Evolutionary conservation across 1,140 invertebrate species (phyloP).

Genomic region (Nasonia longicornis): DNA sequence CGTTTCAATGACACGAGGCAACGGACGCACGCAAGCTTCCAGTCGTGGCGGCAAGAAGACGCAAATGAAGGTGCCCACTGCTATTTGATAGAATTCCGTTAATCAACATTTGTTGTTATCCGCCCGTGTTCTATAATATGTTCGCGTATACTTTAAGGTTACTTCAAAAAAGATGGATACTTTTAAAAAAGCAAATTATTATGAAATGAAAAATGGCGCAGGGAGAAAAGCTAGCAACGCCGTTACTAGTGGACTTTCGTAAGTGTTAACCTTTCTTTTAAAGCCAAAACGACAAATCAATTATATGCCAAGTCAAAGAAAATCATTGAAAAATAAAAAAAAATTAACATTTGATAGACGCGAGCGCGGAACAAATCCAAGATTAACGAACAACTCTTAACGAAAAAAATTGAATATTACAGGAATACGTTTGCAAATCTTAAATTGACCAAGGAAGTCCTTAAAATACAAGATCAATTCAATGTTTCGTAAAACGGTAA

Average conservation of each 20-base stretch:
- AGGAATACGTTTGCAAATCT: conserved; percentile 57
- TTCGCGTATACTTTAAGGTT: conserved; percentile 54
- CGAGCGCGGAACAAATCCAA: not conserved
- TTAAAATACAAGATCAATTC: conserved; percentile 56
- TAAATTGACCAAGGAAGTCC: conserved; percentile 55
- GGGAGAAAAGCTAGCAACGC: conserved; percentile 59
- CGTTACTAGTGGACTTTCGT: conserved; percentile 60
- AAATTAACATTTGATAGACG: not conserved
- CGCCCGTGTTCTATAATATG: conserved; percentile 42
- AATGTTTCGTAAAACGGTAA: conserved; percentile 59
- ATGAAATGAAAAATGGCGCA: conserved; percentile 60
- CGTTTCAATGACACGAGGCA: conserved; percentile 60
- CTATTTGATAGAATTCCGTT: conserved; percentile 43
- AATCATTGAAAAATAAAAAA: not conserved
- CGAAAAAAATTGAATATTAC: conserved; percentile 40
- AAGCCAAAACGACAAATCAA: not conserved
- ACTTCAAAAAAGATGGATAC: conserved; percentile 64
- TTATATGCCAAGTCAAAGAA: not conserved
- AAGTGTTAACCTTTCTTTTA: conserved; percentile 47
- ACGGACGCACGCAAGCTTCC: conserved; percentile 53
- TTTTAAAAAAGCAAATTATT: conserved; percentile 63
- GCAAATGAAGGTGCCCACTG: conserved; percentile 64
- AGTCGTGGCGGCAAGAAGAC: conserved; percentile 64
- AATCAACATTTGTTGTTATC: conserved; percentile 26
- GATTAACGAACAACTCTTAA: not conserved